phyloP scores from a whole-genome alignment of 2,888 invertebrate species.

The Branchinecta sandiegonensis region DNA sequence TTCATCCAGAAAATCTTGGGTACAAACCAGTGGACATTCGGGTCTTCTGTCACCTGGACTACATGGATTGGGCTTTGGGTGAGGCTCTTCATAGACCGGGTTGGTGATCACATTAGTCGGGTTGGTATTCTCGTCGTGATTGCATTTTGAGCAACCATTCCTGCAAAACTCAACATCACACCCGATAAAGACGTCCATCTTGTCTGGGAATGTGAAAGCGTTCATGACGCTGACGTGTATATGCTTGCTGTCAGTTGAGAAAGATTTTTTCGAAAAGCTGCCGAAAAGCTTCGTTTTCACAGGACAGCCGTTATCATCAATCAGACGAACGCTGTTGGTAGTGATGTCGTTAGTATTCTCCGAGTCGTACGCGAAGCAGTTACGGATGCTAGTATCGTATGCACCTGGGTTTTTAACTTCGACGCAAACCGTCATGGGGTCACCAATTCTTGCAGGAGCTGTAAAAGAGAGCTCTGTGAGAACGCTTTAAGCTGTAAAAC shows the following conservation, averaged over 20 bases:
- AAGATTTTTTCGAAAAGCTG: slow-evolving; percentile 25
- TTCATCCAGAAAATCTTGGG: neutral
- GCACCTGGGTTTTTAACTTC: slow-evolving; percentile 27
- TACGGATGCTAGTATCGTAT: slow-evolving; percentile 28
- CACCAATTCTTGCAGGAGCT: slow-evolving; percentile 28
- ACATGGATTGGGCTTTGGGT: neutral
- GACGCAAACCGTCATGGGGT: slow-evolving; percentile 28
- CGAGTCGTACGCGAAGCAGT: slow-evolving; percentile 29
- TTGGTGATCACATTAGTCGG: neutral
- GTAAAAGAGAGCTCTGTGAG: slow-evolving; percentile 23
- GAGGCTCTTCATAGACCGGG: neutral
- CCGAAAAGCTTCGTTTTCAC: slow-evolving; percentile 29
- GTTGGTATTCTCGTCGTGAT: neutral
- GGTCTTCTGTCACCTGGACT: slow-evolving; percentile 15
- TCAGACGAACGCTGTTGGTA: slow-evolving; percentile 27
- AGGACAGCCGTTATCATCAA: slow-evolving; percentile 29
- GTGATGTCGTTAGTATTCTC: slow-evolving; percentile 27
- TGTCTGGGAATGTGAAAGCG: slow-evolving; percentile 30
- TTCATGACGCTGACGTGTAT: slow-evolving; percentile 27
- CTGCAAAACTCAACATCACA: slow-evolving; percentile 29
- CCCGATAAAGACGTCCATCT: slow-evolving; percentile 27
- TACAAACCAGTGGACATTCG: neutral
- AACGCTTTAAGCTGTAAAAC: no score
- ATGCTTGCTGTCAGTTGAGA: slow-evolving; percentile 25
- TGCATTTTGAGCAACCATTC: slow-evolving; percentile 25